phyloP scores from a whole-genome alignment of 2,888 invertebrate genomes.

The Frankliniella intonsa region DNA sequence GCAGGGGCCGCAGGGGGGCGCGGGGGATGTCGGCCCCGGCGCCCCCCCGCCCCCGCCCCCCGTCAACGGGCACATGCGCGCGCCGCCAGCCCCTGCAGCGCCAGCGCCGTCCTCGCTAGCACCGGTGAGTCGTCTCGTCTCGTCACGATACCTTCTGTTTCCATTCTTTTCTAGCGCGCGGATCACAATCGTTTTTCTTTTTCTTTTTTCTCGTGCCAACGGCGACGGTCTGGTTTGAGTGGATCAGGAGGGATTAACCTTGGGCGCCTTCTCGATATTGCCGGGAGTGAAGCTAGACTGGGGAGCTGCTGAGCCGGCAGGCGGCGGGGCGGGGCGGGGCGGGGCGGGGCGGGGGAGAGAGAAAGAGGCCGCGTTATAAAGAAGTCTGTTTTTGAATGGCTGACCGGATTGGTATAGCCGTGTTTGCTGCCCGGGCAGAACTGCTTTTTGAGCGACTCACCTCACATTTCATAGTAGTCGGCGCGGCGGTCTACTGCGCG shows the following conservation, averaged over 20 bases:
- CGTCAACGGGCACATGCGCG: background rate
- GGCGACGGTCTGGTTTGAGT: too few species aligned
- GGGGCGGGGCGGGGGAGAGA: background rate
- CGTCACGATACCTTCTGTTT: too few species aligned
- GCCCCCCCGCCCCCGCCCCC: background rate
- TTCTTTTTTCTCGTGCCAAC: too few species aligned
- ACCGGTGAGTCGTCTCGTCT: background rate
- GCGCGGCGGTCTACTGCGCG: background rate
- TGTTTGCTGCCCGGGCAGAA: background rate
- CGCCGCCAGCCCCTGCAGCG: background rate
- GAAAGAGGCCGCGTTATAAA: background rate
- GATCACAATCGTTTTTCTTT: too few species aligned
- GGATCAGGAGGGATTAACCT: background rate
- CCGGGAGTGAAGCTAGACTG: background rate
- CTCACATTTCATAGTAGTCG: constrained; percentile 18
- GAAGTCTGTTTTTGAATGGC: constrained; percentile 20
- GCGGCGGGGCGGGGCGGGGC: background rate
- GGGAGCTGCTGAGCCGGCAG: background rate
- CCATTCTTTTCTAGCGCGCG: too few species aligned
- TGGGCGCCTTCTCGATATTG: background rate
- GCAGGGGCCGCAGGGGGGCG: background rate
- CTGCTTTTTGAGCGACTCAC: constrained; percentile 19
- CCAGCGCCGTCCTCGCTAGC: background rate
- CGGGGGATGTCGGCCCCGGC: background rate
- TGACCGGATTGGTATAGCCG: background rate